These are phyloP conservation scores for Trichonephila clavata DNA, from an alignment of 1,140 invertebrate genomes.

Conservation along the genomic window DNA sequence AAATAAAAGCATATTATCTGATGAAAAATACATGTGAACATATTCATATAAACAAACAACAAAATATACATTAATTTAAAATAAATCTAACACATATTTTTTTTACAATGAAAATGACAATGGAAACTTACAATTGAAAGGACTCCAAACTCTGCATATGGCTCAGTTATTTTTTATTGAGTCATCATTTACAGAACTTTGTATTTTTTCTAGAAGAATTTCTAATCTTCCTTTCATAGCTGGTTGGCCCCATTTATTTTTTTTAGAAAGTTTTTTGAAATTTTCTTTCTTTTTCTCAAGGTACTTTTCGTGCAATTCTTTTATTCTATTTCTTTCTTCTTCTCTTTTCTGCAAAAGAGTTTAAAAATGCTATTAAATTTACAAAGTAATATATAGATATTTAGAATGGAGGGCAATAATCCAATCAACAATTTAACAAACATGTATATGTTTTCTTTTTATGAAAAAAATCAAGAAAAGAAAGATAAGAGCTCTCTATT, in stretches of 20 bases:
- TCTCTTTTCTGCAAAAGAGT: slow-evolving; percentile 36
- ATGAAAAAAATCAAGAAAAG: too few species aligned
- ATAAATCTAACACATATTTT: too few species aligned
- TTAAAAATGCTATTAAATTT: background rate
- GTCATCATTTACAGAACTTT: slow-evolving; percentile 33
- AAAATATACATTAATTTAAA: too few species aligned
- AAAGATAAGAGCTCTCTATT: too few species aligned
- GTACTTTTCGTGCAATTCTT: slow-evolving; percentile 50
- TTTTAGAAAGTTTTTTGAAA: slow-evolving; percentile 57
- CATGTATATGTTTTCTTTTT: too few species aligned
- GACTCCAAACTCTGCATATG: too few species aligned
- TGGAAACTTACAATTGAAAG: too few species aligned
- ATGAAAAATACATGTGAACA: too few species aligned
- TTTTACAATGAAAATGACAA: too few species aligned
- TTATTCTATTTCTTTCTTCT: slow-evolving; percentile 59
- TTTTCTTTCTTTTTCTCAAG: slow-evolving; percentile 50
- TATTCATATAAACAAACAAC: too few species aligned
- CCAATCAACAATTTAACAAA: too few species aligned
- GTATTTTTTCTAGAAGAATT: slow-evolving; percentile 69
- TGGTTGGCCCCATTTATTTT: slow-evolving; percentile 69
- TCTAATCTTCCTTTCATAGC: slow-evolving; percentile 70
- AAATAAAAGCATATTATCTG: too few species aligned
- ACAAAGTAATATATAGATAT: background rate
- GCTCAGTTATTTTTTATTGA: background rate
- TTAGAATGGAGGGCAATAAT: background rate